Base-by-base conservation (phyloP, 2,888 invertebrate genomes). In the Lingula anatina region DNA sequence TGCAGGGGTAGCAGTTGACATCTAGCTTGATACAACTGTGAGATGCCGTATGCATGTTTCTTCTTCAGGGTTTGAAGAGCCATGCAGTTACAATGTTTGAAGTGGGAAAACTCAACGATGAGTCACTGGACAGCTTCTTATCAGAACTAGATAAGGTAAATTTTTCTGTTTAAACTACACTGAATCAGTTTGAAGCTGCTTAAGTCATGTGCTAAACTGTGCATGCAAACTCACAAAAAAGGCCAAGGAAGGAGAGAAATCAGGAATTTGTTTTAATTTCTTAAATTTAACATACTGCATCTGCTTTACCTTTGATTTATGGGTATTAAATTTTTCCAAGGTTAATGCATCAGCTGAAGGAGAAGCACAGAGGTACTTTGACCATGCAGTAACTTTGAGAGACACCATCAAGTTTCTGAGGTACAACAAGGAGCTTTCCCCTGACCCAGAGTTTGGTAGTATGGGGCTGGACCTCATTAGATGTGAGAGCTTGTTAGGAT, bases 51-150 rank as follows among this genome's bases (percentile, higher is more conserved):
- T n/a, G n/a, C n/a, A n/a, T n/a, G n/a, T n/a, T n/a, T 48, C 49
- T 49, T 48, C 66, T 77, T 12, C 70, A 87, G 87, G 92, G 92
- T 28, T 78, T 95, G 44, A 95, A 95, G 78, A 92, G 89, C 71
- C 95, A 96, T 74, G 96, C 95, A 0, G 95, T 96, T 1, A 96
- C 95, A 0, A 86, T 96, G 85, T 96, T 96, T 75, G 96, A 96
- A 81, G 95, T 95, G 7, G 96, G 96, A 0, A 96, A 96, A 78
- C 79, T 96, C 47, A 88, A 90, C 57, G 94, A 95, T 70, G 95
- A 96, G 78, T 89, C 91, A 54, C 80, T 96, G 68, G 92, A 92
- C 70, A 91, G 90, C 70, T 88, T 96, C 73, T 80, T 96, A 15
- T 80, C 85, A 51, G 95, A 95, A 73, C 80, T 96, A 59, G 90